Percentiles rank a stretch among this genome's conserved stretches.
phyloP scores from a whole-genome alignment of 2,888 invertebrate genomes.

The Hanleya hanleyi region DNA sequence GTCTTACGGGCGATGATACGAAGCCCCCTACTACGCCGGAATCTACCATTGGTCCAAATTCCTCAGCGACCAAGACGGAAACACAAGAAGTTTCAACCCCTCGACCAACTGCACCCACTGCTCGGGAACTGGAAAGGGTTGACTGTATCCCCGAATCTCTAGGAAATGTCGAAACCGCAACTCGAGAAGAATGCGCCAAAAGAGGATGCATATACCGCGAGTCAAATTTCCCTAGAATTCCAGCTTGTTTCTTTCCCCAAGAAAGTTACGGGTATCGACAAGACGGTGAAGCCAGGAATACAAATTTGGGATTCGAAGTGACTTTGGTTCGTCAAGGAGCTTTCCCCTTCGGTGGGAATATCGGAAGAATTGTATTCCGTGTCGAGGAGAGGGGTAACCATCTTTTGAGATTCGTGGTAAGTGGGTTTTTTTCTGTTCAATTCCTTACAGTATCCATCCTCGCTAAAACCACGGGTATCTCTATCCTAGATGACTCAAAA shows the following conservation, averaged over 20 bases:
- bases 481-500: too few relatives aligned
- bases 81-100: too few relatives aligned
- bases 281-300: background rate
- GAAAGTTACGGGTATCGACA: slow-evolving; percentile 31
- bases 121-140: slow-evolving; percentile 24
- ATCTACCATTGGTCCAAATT: too few relatives aligned
- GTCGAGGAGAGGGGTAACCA: background rate
- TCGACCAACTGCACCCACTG: too few relatives aligned
- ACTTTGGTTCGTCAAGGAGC: background rate
- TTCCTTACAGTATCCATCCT: too few relatives aligned
- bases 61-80: too few relatives aligned
- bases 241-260: slow-evolving; percentile 44
- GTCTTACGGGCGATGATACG: too few relatives aligned
- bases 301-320: background rate
- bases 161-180: slow-evolving; percentile 43
- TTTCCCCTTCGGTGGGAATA: background rate
- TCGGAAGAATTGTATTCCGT: background rate
- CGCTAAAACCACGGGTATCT: too few relatives aligned
- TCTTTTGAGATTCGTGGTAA: slow-evolving; percentile 1
- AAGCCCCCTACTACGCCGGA: too few relatives aligned
- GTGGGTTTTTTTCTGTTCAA: too few relatives aligned
- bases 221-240: slow-evolving; percentile 31
- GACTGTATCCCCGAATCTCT: slow-evolving; percentile 55
- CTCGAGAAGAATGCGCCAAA: slow-evolving; percentile 39
- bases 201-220: slow-evolving; percentile 46